Percentiles rank a stretch among this genome's conserved stretches.
These are phyloP conservation scores for Mesodorylaimus sp. DNA, from an alignment of 2,888 invertebrate genomes.

Conservation along the genomic window DNA sequence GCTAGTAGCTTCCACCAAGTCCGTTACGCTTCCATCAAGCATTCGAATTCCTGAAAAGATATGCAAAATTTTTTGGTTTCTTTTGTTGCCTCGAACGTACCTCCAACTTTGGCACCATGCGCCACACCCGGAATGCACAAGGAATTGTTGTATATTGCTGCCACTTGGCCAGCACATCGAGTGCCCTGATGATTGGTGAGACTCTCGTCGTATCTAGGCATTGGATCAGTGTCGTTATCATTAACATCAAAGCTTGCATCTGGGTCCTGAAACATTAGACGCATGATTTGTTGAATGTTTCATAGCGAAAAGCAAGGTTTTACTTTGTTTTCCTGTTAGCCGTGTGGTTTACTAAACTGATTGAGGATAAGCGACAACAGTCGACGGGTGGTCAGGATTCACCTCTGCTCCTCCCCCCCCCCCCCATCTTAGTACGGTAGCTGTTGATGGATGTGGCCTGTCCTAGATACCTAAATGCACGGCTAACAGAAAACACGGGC, in stretches of 20 bases:
- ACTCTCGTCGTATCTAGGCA: conserved; percentile 86
- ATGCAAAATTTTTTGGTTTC: neutral
- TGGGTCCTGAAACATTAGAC: conserved; percentile 54
- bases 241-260: conserved; percentile 92
- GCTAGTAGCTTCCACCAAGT: conserved; percentile 84
- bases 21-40: conserved; percentile 94
- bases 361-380: no score
- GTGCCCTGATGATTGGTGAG: conserved; percentile 73
- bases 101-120: conserved; percentile 79
- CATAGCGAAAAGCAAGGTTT: no score
- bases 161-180: conserved; percentile 89
- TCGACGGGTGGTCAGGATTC: no score
- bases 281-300: no score
- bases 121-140: conserved; percentile 91
- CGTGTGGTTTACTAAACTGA: no score
- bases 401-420: no score
- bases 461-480: no score
- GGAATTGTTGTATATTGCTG: conserved; percentile 80
- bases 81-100: conserved; percentile 29
- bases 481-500: no score
- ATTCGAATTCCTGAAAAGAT: conserved; percentile 61
- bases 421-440: no score
- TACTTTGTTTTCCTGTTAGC: no score
- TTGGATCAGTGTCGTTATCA: conserved; percentile 81
- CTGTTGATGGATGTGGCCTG: no score